Percentiles rank a stretch among this genome's conserved stretches.
These are phyloP conservation scores for Perizoma affinitatum DNA, from an alignment of 2,888 invertebrate genomes.

Conservation along the genomic window DNA sequence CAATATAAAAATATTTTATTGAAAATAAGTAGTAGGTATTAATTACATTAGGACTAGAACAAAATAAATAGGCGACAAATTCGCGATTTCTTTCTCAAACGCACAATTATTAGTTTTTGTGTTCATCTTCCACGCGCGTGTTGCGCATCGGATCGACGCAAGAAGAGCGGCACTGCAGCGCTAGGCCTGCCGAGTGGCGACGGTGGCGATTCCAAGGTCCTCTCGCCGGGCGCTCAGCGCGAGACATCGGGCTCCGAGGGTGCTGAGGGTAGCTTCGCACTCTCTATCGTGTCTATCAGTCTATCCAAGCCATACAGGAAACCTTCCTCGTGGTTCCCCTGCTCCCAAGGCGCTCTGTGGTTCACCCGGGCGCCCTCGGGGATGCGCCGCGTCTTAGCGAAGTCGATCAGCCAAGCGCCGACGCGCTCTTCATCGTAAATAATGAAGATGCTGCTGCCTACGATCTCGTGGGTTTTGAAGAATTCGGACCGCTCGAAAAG, in stretches of 20 bases:
- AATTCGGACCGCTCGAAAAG: slow-evolving; percentile 93
- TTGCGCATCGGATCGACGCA: slow-evolving; percentile 42
- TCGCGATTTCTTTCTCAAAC: slow-evolving; percentile 71
- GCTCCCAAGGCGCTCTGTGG: slow-evolving; percentile 92
- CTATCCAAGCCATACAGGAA: slow-evolving; percentile 96
- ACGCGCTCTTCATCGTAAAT: slow-evolving; percentile 95
- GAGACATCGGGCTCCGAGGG: slow-evolving; percentile 73
- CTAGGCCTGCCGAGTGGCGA: slow-evolving; percentile 50
- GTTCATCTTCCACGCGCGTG: slow-evolving; percentile 64
- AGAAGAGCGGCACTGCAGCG: slow-evolving; percentile 50
- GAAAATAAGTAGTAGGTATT: slow-evolving; percentile 53
- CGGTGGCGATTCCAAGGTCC: slow-evolving; percentile 73
- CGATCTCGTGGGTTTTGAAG: slow-evolving; percentile 95
- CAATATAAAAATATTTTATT: slow-evolving; percentile 47
- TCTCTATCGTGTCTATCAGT: slow-evolving; percentile 88
- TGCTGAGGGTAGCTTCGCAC: slow-evolving; percentile 56
- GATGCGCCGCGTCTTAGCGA: slow-evolving; percentile 94
- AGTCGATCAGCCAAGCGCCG: slow-evolving; percentile 98
- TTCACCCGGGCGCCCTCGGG: slow-evolving; percentile 88
- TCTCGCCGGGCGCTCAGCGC: slow-evolving; percentile 69
- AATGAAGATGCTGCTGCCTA: slow-evolving; percentile 96
- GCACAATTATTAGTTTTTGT: slow-evolving; percentile 61
- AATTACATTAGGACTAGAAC: slow-evolving; percentile 71
- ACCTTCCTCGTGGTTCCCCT: slow-evolving; percentile 99
- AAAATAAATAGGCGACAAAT: slow-evolving; percentile 62